Percentiles rank a stretch among this genome's conserved stretches.
Conservation (phyloP, 2,113 vertebrate genomes). For the Geothlypis trichas region DNA sequence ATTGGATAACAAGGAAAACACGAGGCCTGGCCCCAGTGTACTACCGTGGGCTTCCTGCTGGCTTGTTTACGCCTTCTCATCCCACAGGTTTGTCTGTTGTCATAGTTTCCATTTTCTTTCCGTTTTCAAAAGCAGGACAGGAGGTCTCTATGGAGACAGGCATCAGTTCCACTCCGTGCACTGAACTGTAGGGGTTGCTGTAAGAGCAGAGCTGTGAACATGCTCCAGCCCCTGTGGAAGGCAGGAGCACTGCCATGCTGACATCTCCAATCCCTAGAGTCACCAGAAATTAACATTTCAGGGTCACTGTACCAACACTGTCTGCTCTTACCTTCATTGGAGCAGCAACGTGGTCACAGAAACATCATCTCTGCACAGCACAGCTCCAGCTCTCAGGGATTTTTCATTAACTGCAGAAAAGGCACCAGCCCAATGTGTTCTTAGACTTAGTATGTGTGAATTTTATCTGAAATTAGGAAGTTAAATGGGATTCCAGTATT, state of each 20-base stretch:
- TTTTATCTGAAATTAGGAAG: neutral
- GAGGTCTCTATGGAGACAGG: conserved; percentile 61
- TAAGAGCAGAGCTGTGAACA: conserved; percentile 46
- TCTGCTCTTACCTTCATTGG: neutral
- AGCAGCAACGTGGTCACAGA: neutral
- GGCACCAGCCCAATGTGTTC: neutral
- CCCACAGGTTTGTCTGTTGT: conserved; percentile 59
- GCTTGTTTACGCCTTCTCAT: conserved; percentile 37
- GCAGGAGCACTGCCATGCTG: neutral
- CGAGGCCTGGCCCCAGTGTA: neutral
- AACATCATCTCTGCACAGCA: neutral
- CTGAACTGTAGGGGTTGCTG: conserved; percentile 61
- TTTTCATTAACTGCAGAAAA: neutral
- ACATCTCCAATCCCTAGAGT: neutral
- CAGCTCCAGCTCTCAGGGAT: neutral
- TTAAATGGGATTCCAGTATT: neutral
- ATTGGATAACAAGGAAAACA: neutral
- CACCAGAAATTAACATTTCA: neutral
- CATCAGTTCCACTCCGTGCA: conserved; percentile 23
- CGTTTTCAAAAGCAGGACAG: conserved; percentile 21
- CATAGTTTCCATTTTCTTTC: conserved; percentile 39
- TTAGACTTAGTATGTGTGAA: neutral
- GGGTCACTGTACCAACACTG: neutral
- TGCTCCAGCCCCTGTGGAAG: neutral
- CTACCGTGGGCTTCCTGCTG: conserved; percentile 17